Conservation (phyloP, 1,140 invertebrate genomes). For the Drosophila guanche region DNA sequence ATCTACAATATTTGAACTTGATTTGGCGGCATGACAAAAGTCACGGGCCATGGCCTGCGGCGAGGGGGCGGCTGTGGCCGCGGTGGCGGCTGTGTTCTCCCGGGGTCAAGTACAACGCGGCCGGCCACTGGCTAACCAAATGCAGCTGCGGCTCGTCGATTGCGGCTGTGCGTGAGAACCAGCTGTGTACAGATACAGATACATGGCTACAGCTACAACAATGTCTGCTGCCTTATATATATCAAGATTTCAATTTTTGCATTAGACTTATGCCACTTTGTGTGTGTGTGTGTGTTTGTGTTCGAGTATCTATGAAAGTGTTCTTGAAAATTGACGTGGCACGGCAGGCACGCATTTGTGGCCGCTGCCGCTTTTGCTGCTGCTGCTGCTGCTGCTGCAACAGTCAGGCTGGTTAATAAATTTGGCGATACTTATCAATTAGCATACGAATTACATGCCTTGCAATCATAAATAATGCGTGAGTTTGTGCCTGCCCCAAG, state of each 20-base stretch:
- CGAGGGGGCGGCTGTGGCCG: conserved; percentile 32
- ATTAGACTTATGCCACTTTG: conserved; percentile 40
- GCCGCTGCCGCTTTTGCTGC: conserved; percentile 20
- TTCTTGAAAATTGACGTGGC: conserved; percentile 79
- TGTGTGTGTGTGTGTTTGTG: conserved; percentile 32
- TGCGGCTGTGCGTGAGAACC: conserved; percentile 72
- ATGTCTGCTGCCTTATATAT: conserved; percentile 68
- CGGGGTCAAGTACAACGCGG: conserved; percentile 58
- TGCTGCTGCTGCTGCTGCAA: conserved; percentile 18
- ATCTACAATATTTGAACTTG: conserved; percentile 76
- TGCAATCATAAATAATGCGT: conserved; percentile 83
- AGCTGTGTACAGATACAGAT: conserved; percentile 47
- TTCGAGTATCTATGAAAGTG: too few species aligned
- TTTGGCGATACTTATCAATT: conserved; percentile 82
- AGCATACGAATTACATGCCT: conserved; percentile 83
- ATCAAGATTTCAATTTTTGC: conserved; percentile 80
- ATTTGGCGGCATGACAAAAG: conserved; percentile 69
- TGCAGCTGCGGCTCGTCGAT: conserved; percentile 60
- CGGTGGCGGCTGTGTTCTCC: conserved; percentile 34
- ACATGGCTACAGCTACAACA: conserved; percentile 19
- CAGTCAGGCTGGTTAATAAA: conserved; percentile 74
- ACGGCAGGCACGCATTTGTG: conserved; percentile 77
- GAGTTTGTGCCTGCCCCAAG: conserved; percentile 54
- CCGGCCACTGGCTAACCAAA: conserved; percentile 52
- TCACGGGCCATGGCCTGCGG: conserved; percentile 46